Conservation (phyloP, 2,888 invertebrate genomes). For the Hemithea aestivaria region DNA sequence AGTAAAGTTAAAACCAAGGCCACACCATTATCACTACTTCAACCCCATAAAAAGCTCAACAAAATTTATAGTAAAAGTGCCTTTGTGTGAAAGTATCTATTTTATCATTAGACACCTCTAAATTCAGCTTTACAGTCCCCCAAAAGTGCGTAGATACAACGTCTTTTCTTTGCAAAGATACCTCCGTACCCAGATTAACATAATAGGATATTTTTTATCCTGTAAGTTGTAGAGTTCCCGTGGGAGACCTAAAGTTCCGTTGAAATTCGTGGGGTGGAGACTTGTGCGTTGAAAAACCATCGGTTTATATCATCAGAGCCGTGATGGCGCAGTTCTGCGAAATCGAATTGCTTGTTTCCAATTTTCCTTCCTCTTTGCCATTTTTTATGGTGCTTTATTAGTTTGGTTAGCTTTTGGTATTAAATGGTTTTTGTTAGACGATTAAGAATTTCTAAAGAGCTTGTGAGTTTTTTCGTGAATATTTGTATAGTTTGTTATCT, state of each 20-base stretch:
- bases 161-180: constrained; percentile 42
- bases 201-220: constrained; percentile 54
- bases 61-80: constrained; percentile 3
- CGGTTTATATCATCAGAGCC: constrained; percentile 32
- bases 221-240: constrained; percentile 47
- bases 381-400: not conserved
- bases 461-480: no score
- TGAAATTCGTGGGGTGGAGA: constrained; percentile 36
- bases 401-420: no score
- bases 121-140: constrained; percentile 38
- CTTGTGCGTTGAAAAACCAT: constrained; percentile 38
- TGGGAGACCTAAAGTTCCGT: constrained; percentile 46
- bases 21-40: no score
- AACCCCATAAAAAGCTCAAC: not conserved
- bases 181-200: constrained; percentile 45
- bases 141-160: constrained; percentile 40
- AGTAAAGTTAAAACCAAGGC: not conserved
- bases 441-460: no score
- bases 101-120: constrained; percentile 31
- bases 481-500: no score
- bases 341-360: constrained; percentile 1
- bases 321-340: constrained; percentile 13
- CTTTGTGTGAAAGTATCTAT: constrained; percentile 22
- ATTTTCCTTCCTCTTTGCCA: no score
- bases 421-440: no score